Evolutionary conservation across 2,797 vertebrate species (phyloP).

Genomic region (Rhodeus uyekii): DNA sequence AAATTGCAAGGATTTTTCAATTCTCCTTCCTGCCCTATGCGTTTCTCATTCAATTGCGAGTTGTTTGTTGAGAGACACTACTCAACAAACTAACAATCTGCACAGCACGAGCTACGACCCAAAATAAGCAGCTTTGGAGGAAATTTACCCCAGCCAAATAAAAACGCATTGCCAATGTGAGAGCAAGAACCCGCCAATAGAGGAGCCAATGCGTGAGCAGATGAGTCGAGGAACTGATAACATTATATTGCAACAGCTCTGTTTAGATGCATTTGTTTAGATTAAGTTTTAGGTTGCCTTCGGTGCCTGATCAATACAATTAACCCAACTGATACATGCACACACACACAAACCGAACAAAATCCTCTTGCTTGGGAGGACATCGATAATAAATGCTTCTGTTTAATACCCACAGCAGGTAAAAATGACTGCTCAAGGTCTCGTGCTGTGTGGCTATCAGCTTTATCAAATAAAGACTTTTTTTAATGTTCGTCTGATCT

Average conservation of each 20-base stretch:
- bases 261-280: not conserved
- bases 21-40: not conserved
- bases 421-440: slow-evolving; percentile 59
- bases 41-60: not conserved
- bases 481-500: slow-evolving; percentile 8
- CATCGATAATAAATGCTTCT: slow-evolving; percentile 31
- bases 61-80: not conserved
- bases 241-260: not conserved
- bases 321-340: not conserved
- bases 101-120: not conserved
- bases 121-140: not conserved
- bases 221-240: not conserved
- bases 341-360: slow-evolving; percentile 2
- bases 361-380: slow-evolving; percentile 14
- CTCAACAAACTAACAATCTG: not conserved
- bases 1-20: not conserved
- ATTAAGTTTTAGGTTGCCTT: slow-evolving; percentile 1
- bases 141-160: not conserved
- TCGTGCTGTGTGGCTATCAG: slow-evolving; percentile 38
- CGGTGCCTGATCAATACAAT: not conserved
- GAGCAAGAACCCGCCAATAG: not conserved
- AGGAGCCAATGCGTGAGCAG: not conserved
- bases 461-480: slow-evolving; percentile 35
- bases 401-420: slow-evolving; percentile 31
- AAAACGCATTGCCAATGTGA: not conserved